Conservation (phyloP, 2,797 vertebrate species). For the Leuciscus waleckii region DNA sequence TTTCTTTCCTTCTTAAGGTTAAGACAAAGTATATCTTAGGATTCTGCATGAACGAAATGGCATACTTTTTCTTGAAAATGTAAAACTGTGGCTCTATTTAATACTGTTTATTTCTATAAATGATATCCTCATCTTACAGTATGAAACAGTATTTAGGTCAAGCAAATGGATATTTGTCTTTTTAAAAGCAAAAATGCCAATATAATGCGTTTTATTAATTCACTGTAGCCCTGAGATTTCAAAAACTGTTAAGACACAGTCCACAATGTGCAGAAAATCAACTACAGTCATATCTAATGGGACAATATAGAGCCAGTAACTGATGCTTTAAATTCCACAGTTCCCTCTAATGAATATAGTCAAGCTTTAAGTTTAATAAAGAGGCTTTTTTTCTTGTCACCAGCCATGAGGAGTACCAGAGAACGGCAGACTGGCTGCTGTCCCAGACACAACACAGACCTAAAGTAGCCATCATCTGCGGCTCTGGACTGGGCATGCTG, state of each 20-base stretch:
- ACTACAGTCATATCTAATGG: not conserved
- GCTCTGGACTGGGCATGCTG: slow-evolving; percentile 82
- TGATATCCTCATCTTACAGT: not conserved
- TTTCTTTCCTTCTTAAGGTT: not conserved
- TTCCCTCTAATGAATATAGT: not conserved
- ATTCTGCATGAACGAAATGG: not conserved
- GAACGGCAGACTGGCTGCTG: slow-evolving; percentile 81
- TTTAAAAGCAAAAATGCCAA: not conserved
- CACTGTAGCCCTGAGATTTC: not conserved
- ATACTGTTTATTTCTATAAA: not conserved
- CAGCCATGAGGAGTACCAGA: slow-evolving; percentile 82
- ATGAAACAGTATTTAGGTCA: not conserved
- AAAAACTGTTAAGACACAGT: not conserved
- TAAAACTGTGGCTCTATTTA: not conserved
- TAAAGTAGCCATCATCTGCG: slow-evolving; percentile 84
- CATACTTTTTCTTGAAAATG: not conserved
- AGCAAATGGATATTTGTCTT: not conserved
- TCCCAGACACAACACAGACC: slow-evolving; percentile 80
- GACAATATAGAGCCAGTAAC: not conserved
- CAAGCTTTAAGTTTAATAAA: not conserved
- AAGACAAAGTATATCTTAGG: not conserved
- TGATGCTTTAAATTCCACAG: not conserved
- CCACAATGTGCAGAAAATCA: not conserved
- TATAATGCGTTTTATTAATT: not conserved
- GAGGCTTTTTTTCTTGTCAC: not conserved